Evolutionary conservation across 2,113 vertebrate species (phyloP).

Genomic region (Origma solitaria): DNA sequence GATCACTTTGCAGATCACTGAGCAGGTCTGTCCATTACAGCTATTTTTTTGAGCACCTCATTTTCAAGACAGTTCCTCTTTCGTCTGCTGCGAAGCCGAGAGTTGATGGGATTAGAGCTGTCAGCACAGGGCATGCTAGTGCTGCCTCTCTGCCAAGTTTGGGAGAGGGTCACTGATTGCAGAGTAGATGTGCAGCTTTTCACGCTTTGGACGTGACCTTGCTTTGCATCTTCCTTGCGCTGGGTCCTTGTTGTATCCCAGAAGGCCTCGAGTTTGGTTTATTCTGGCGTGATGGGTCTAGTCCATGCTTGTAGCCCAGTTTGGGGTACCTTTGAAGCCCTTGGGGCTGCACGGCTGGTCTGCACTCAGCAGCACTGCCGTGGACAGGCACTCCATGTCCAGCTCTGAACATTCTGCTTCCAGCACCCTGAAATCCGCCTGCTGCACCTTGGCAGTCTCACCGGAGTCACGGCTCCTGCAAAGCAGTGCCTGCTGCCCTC

Average conservation of each 20-base stretch:
- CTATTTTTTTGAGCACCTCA: not conserved
- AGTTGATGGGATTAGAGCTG: not conserved
- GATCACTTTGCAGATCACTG: not conserved
- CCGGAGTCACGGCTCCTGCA: not conserved
- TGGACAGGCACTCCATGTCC: not conserved
- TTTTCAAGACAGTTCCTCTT: not conserved
- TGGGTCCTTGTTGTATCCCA: not conserved
- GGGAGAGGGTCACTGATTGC: not conserved
- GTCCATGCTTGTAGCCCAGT: not conserved
- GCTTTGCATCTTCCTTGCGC: not conserved
- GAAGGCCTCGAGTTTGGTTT: not conserved
- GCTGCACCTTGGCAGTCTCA: not conserved
- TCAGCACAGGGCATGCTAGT: not conserved
- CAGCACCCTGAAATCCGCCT: rapidly evolving
- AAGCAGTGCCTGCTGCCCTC: not conserved
- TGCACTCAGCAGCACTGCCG: not conserved
- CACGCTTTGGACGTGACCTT: not conserved
- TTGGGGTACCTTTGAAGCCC: not conserved
- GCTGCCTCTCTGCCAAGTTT: not conserved
- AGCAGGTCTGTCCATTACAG: not conserved
- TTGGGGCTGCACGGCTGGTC: not conserved
- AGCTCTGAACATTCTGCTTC: not conserved
- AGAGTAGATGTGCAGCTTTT: not conserved
- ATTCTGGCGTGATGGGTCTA: not conserved
- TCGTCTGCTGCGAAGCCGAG: not conserved